These are phyloP conservation scores for Musca vetustissima DNA, from an alignment of 1,140 invertebrate genomes.

Conservation along the genomic window DNA sequence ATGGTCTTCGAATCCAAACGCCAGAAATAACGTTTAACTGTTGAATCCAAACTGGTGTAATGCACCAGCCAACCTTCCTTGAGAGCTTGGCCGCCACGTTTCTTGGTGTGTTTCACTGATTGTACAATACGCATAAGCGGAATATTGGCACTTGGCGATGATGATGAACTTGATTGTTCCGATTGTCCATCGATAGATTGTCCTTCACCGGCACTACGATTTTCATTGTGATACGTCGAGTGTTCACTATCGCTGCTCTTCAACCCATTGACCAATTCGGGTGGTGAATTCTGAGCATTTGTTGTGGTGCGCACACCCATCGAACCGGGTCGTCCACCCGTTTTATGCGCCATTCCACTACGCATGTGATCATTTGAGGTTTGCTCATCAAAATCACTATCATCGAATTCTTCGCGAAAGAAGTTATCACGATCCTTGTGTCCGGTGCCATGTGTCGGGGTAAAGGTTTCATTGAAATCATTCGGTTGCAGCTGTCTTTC, in stretches of 20 bases:
- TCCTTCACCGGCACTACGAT: slow-evolving; percentile 28
- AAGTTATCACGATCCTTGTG: slow-evolving; percentile 66
- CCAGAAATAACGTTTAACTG: slow-evolving; percentile 93
- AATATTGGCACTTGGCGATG: slow-evolving; percentile 92
- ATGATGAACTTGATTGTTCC: slow-evolving; percentile 62
- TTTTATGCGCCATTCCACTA: slow-evolving; percentile 31
- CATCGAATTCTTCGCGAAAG: slow-evolving; percentile 68
- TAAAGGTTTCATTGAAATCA: slow-evolving; percentile 64
- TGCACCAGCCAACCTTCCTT: slow-evolving; percentile 99
- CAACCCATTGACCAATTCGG: slow-evolving; percentile 44
- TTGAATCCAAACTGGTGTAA: slow-evolving; percentile 84
- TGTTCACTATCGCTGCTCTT: slow-evolving; percentile 13
- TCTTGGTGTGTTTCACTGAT: slow-evolving; percentile 96
- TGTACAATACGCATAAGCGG: slow-evolving; percentile 98
- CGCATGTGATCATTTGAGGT: slow-evolving; percentile 31
- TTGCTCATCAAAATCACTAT: slow-evolving; percentile 62
- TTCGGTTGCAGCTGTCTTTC: slow-evolving; percentile 60
- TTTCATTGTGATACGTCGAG: slow-evolving; percentile 26
- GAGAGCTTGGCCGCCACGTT: slow-evolving; percentile 82
- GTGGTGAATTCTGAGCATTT: slow-evolving; percentile 49
- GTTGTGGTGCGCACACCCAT: slow-evolving; percentile 30
- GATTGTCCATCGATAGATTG: slow-evolving; percentile 35
- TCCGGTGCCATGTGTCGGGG: slow-evolving; percentile 44
- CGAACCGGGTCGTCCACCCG: slow-evolving; percentile 21
- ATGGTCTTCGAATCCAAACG: slow-evolving; percentile 93